A percentile compares a stretch with the other conserved stretches of the same genome.
These are phyloP conservation scores for Saguinus midas DNA, from an alignment of 2,113 vertebrate species.

Conservation along the genomic window DNA sequence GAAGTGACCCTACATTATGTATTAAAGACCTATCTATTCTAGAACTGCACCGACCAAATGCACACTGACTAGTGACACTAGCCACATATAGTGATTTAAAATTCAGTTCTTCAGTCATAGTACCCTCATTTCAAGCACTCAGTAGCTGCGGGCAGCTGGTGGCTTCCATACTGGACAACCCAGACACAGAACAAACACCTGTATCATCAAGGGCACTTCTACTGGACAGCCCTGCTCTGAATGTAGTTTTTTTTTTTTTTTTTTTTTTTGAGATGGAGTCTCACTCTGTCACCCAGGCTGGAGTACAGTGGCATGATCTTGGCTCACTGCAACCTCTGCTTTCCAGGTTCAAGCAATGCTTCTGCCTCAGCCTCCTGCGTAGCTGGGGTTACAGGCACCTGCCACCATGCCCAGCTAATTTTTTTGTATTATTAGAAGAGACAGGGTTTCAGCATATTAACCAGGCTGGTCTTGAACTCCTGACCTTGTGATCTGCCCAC, in stretches of 20 bases:
- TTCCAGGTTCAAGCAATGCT: too few species aligned
- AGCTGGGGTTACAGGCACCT: too few species aligned
- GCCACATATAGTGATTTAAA: not conserved
- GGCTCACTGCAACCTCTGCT: too few species aligned
- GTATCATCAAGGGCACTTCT: not conserved
- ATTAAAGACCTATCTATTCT: not conserved
- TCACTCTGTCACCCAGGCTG: too few species aligned
- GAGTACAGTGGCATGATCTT: too few species aligned
- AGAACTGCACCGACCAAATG: not conserved
- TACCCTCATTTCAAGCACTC: not conserved
- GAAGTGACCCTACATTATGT: not conserved
- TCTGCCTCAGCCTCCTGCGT: too few species aligned
- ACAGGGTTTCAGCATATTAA: too few species aligned
- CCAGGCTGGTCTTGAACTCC: too few species aligned
- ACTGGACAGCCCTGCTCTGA: not conserved
- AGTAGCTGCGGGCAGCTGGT: not conserved
- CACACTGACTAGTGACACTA: not conserved
- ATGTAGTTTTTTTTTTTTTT: not conserved
- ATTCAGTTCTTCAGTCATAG: not conserved
- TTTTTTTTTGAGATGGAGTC: too few species aligned
- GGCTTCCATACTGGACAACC: not conserved
- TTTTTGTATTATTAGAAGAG: too few species aligned
- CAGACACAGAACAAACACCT: not conserved
- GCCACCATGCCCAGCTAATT: too few species aligned
- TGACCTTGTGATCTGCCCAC: too few species aligned